Evolutionary conservation across 2,888 invertebrate species (phyloP).

Genomic region (Onchidella celtica): DNA sequence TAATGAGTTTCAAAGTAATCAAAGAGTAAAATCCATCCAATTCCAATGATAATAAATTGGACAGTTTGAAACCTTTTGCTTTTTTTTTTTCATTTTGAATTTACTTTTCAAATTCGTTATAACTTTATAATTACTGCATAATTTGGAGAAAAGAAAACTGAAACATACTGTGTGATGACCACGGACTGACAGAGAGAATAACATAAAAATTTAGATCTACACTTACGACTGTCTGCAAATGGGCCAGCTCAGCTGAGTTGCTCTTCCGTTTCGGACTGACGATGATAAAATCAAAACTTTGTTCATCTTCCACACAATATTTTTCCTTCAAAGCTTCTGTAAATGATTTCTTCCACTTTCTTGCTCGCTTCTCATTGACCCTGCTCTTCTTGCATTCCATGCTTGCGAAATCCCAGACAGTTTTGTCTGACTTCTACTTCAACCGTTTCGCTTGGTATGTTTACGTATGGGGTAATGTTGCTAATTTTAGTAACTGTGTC

Average conservation of each 20-base stretch:
- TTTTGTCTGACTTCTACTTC: neutral
- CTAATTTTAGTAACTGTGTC: conserved; percentile 43
- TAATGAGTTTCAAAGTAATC: too few species aligned
- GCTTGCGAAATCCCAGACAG: neutral
- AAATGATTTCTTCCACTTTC: conserved; percentile 59
- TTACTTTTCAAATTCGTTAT: too few species aligned
- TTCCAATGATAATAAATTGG: too few species aligned
- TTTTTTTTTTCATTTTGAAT: too few species aligned
- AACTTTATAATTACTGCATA: too few species aligned
- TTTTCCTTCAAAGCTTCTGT: conserved; percentile 69
- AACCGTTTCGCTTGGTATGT: conserved; percentile 43
- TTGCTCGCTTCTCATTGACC: conserved; percentile 26
- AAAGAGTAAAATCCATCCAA: too few species aligned
- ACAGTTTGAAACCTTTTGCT: too few species aligned
- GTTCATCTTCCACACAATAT: conserved; percentile 61
- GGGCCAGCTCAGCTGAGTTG: conserved; percentile 68
- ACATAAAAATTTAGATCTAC: too few species aligned
- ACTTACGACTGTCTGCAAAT: conserved; percentile 72
- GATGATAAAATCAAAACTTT: conserved; percentile 59
- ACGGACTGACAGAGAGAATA: too few species aligned
- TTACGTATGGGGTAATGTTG: conserved; percentile 46
- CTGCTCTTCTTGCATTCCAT: conserved; percentile 22
- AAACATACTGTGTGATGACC: too few species aligned
- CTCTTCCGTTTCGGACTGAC: conserved; percentile 62
- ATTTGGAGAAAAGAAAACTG: too few species aligned